Percentiles rank a stretch among this genome's conserved stretches.
Evolutionary conservation across 1,140 invertebrate genomes (phyloP).

Genomic region (Tetranychus cinnabarinus): DNA sequence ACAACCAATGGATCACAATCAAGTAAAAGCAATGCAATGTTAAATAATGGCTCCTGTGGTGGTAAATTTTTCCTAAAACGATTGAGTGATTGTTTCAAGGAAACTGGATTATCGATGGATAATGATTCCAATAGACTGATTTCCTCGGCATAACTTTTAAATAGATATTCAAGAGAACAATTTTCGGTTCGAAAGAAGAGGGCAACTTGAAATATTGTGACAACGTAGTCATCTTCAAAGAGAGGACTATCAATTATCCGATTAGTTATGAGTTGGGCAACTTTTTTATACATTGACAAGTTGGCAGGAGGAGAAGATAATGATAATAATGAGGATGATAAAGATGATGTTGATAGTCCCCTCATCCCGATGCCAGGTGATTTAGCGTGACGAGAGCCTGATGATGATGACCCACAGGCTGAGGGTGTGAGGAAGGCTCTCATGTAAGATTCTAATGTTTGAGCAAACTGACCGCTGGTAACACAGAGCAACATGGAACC

Average conservation of each 20-base stretch:
- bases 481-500: neutral
- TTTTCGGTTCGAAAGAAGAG: neutral
- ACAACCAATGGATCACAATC: neutral
- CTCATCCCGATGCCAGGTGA: too few species aligned
- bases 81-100: neutral
- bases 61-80: neutral
- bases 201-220: neutral
- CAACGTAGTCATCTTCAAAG: neutral
- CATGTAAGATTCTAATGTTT: neutral
- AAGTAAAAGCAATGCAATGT: neutral
- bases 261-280: neutral
- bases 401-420: neutral
- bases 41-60: neutral
- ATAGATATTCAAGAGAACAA: neutral
- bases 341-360: too few species aligned
- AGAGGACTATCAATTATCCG: neutral
- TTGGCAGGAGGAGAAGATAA: too few species aligned
- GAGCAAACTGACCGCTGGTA: neutral
- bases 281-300: neutral
- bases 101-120: neutral
- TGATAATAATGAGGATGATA: too few species aligned
- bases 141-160: neutral
- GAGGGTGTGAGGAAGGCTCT: neutral
- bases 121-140: neutral
- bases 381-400: neutral